phyloP scores from a whole-genome alignment of 2,797 vertebrate genomes.

The Spatula clypeata region DNA sequence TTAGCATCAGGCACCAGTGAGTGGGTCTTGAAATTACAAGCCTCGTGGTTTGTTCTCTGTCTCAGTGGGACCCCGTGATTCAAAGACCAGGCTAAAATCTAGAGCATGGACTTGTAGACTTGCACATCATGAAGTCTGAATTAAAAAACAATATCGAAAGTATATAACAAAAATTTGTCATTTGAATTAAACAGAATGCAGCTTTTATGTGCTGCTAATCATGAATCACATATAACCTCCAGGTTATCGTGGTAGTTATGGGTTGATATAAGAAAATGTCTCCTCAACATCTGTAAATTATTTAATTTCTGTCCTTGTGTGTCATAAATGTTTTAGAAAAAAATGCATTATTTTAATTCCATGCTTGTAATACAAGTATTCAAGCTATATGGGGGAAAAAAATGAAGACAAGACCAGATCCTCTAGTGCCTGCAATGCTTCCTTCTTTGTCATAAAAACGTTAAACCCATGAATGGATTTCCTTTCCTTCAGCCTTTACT shows the following conservation, averaged over 20 bases:
- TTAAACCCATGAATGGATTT: background rate
- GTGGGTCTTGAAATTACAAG: background rate
- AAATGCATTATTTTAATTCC: background rate
- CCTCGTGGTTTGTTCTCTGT: background rate
- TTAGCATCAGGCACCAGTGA: background rate
- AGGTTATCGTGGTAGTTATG: background rate
- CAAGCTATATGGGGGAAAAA: background rate
- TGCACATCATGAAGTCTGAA: background rate
- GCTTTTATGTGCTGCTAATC: background rate
- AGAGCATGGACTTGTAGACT: background rate
- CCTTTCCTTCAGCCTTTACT: background rate
- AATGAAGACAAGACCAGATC: background rate
- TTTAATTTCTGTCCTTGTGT: background rate
- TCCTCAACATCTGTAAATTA: background rate
- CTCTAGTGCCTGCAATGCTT: background rate
- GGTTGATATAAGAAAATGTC: background rate
- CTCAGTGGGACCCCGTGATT: rapidly evolving
- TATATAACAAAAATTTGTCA: background rate
- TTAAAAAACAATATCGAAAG: background rate
- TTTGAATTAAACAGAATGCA: background rate
- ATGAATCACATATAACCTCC: background rate
- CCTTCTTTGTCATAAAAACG: background rate
- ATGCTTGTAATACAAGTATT: background rate
- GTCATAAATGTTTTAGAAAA: constrained; percentile 3
- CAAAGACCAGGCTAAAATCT: background rate